Evolutionary conservation across 2,888 invertebrate genomes (phyloP).

Genomic region (Xanthia icteritia): DNA sequence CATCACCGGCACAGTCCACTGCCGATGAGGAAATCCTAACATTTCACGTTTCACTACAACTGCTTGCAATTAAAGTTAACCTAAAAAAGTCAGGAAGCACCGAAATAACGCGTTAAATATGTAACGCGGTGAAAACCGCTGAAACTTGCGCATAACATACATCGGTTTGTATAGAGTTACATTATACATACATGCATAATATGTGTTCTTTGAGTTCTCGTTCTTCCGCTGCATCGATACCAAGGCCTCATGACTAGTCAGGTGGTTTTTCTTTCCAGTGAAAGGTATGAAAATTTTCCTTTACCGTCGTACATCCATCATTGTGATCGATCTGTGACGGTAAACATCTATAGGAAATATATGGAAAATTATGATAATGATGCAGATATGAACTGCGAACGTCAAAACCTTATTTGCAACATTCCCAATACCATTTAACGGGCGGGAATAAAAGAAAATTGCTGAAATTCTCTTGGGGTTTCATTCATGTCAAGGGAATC

Average conservation of each 20-base stretch:
- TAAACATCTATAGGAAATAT: neutral
- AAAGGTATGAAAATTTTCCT: neutral
- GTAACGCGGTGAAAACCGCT: slow-evolving; percentile 50
- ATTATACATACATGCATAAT: neutral
- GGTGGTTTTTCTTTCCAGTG: neutral
- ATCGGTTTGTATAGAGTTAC: neutral
- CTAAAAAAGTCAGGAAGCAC: slow-evolving; percentile 64
- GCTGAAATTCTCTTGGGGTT: neutral
- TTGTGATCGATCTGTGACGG: neutral
- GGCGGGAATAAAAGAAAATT: neutral
- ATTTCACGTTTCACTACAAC: slow-evolving; percentile 56
- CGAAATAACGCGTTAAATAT: slow-evolving; percentile 52
- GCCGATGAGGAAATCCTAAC: slow-evolving; percentile 35
- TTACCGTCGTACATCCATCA: neutral
- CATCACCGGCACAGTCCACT: slow-evolving; percentile 15
- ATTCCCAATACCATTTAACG: neutral
- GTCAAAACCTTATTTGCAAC: neutral
- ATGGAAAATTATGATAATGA: slow-evolving; percentile 2
- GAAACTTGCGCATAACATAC: slow-evolving; percentile 41
- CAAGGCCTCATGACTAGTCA: neutral
- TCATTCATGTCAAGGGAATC: too few relatives aligned
- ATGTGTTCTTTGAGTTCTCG: neutral
- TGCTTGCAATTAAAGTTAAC: slow-evolving; percentile 54
- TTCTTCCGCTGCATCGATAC: neutral
- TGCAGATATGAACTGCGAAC: too few relatives aligned